These are phyloP conservation scores for Heliocidaris erythrogramma DNA, from an alignment of 35 echinoderm and acorn worm genomes.

Conservation along the genomic window DNA sequence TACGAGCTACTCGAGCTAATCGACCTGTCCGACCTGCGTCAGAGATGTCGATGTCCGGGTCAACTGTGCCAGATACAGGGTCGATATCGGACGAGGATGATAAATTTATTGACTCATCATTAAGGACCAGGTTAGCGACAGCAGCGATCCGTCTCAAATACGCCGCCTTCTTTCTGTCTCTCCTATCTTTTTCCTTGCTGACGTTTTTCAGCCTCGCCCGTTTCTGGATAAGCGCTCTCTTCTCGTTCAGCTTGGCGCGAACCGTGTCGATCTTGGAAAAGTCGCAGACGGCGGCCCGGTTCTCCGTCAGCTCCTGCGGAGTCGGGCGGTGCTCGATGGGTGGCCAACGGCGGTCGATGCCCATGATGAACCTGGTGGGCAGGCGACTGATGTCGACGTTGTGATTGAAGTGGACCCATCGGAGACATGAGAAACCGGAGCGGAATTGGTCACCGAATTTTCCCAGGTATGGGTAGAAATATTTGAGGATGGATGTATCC, in stretches of 20 bases:
- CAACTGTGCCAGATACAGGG: neutral
- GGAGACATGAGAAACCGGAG: neutral
- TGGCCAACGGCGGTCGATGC: conserved; percentile 28
- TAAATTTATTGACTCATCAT: neutral
- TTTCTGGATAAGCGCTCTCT: neutral
- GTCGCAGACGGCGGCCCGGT: neutral
- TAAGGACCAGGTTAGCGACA: neutral
- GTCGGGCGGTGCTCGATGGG: conserved; percentile 24
- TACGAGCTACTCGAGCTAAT: neutral
- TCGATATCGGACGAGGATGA: neutral
- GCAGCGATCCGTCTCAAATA: neutral
- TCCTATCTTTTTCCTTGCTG: neutral
- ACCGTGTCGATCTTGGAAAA: conserved; percentile 3
- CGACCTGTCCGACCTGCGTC: neutral
- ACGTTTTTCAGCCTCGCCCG: neutral
- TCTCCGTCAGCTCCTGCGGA: neutral
- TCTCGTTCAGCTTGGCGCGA: neutral
- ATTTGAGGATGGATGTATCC: conserved; percentile 18
- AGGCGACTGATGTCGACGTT: neutral
- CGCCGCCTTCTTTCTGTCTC: neutral
- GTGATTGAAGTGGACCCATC: conserved; percentile 38
- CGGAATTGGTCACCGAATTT: neutral
- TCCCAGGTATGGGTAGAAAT: conserved; percentile 40
- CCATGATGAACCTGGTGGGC: neutral
- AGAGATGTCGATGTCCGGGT: neutral